Percentiles rank a stretch among this genome's conserved stretches.
Conservation (phyloP, 2,113 vertebrate genomes). For the Petromus typicus region DNA sequence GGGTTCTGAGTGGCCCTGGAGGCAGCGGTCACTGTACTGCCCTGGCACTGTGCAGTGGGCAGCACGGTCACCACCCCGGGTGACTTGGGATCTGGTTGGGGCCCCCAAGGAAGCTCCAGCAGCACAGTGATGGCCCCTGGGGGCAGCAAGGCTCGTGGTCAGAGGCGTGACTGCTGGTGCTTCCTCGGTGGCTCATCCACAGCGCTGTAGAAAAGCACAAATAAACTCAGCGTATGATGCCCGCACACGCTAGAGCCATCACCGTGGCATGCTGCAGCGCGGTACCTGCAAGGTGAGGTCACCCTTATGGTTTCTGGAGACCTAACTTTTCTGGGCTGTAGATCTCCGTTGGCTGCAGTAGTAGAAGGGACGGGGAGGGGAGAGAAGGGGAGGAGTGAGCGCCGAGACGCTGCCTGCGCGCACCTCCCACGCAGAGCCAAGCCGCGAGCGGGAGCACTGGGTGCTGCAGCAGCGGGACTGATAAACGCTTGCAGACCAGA, state of each 20-base stretch:
- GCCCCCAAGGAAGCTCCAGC: background rate
- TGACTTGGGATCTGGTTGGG: background rate
- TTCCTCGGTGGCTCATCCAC: background rate
- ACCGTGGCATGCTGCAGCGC: background rate
- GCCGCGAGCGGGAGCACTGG: accelerated
- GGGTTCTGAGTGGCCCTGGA: background rate
- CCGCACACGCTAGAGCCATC: background rate
- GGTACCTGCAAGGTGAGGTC: no score
- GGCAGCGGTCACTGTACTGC: background rate
- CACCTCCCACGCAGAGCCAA: background rate
- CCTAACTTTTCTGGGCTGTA: background rate
- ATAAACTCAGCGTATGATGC: background rate
- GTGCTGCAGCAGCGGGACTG: background rate
- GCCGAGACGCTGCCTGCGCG: accelerated
- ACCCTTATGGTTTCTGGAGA: background rate
- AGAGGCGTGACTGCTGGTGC: background rate
- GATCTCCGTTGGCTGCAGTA: background rate
- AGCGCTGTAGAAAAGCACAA: background rate
- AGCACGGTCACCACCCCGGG: background rate
- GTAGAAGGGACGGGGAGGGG: background rate
- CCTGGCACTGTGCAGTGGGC: background rate
- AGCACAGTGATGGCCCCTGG: background rate
- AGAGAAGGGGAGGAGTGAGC: background rate
- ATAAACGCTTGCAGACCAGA: accelerated
- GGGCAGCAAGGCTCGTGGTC: background rate